Evolutionary conservation across 30 jellyfish, hydroid and myxozoan species (phyloP).

Genomic region (Aurelia aurita): DNA sequence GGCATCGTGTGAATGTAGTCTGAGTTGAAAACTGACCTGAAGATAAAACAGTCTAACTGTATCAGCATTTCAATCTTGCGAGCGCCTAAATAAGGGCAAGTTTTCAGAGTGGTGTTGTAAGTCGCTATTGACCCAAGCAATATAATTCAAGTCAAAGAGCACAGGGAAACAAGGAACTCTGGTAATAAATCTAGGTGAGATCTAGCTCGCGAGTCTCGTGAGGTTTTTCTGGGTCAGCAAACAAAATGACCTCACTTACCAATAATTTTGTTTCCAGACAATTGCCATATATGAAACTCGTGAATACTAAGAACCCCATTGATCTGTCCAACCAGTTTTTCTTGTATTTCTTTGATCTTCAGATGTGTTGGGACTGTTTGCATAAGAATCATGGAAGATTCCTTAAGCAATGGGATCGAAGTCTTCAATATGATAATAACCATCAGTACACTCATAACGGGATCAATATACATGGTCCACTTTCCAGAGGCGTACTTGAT

Average conservation of each 20-base stretch:
- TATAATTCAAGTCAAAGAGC: too few relatives aligned
- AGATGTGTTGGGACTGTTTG: slow-evolving; percentile 98
- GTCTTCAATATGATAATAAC: slow-evolving; percentile 87
- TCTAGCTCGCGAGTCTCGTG: too few relatives aligned
- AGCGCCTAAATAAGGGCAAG: too few relatives aligned
- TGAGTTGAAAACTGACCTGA: too few relatives aligned
- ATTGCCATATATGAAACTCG: slow-evolving; percentile 97
- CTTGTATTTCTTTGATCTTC: slow-evolving; percentile 93
- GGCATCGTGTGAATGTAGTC: too few relatives aligned
- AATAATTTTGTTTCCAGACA: slow-evolving; percentile 93
- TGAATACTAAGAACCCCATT: slow-evolving; percentile 91
- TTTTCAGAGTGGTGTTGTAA: too few relatives aligned
- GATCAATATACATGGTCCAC: slow-evolving; percentile 85
- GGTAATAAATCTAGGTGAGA: too few relatives aligned
- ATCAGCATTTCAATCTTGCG: too few relatives aligned
- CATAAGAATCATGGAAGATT: slow-evolving; percentile 90
- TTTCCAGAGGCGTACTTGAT: slow-evolving; percentile 48
- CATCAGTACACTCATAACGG: slow-evolving; percentile 81
- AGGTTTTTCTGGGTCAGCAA: too few relatives aligned
- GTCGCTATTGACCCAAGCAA: too few relatives aligned
- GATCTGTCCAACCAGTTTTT: slow-evolving; percentile 84
- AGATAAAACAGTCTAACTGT: too few relatives aligned
- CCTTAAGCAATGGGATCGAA: slow-evolving; percentile 86
- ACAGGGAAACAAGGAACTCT: too few relatives aligned
- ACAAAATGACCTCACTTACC: slow-evolving; percentile 34